A percentile compares a stretch with the other conserved stretches of the same genome.
These are phyloP conservation scores for Pristionchus arcanus DNA, from an alignment of 2,888 invertebrate genomes.

Conservation along the genomic window DNA sequence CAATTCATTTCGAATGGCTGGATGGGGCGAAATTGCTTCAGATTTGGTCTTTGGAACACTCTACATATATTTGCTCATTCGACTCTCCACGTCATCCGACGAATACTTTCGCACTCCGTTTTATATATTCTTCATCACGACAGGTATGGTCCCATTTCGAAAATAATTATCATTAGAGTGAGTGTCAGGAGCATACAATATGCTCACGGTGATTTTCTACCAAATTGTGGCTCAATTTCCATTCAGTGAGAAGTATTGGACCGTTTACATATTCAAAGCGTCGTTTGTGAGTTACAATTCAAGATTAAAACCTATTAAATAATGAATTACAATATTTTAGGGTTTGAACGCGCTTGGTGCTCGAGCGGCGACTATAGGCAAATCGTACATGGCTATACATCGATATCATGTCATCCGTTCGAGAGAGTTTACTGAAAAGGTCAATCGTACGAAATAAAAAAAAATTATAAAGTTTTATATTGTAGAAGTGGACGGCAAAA, in stretches of 20 bases:
- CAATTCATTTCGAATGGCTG: neutral
- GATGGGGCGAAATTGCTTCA: neutral
- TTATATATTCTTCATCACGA: neutral
- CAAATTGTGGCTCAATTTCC: neutral
- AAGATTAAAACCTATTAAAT: no score
- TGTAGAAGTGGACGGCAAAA: neutral
- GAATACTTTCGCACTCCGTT: neutral
- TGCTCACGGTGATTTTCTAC: neutral
- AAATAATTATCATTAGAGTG: neutral
- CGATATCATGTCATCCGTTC: neutral
- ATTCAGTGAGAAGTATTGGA: neutral
- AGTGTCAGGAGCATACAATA: neutral
- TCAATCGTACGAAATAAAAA: neutral
- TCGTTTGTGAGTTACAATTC: neutral
- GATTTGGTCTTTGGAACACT: neutral
- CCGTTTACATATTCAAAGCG: neutral
- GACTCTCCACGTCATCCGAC: neutral
- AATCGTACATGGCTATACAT: neutral
- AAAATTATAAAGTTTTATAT: neutral
- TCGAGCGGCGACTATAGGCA: neutral
- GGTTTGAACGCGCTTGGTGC: neutral
- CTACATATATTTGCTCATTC: neutral
- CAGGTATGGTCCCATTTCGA: neutral
- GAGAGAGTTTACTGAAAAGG: neutral
- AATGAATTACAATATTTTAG: no score